These are phyloP conservation scores for Peromyscus leucopus DNA, from an alignment of 2,113 vertebrate species.

Conservation along the genomic window DNA sequence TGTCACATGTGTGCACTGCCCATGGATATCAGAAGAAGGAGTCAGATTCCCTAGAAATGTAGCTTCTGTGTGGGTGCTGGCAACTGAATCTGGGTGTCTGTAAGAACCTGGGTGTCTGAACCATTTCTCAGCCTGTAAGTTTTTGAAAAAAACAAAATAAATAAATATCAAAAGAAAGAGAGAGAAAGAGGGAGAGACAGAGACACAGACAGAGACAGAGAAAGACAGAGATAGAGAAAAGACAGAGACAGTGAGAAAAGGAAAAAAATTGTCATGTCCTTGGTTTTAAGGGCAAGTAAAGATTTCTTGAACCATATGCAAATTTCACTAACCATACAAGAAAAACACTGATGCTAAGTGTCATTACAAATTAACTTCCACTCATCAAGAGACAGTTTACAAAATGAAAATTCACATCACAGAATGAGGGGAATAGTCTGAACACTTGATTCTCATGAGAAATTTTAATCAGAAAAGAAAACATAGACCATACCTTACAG, in stretches of 20 bases:
- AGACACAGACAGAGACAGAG: neutral
- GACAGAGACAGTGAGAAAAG: neutral
- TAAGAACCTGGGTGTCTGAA: neutral
- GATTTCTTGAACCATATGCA: neutral
- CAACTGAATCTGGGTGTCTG: neutral
- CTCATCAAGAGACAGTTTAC: neutral
- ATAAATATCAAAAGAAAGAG: neutral
- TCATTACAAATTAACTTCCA: neutral
- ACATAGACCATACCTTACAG: neutral
- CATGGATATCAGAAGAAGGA: neutral
- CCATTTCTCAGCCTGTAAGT: neutral
- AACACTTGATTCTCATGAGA: neutral
- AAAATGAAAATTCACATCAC: conserved; percentile 35
- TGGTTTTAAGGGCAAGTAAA: neutral
- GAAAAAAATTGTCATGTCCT: neutral
- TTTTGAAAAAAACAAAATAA: neutral
- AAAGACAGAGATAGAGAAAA: neutral
- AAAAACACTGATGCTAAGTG: neutral
- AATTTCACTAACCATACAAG: neutral
- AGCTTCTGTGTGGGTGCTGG: neutral
- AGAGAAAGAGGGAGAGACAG: neutral
- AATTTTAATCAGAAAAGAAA: neutral
- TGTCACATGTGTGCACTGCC: neutral
- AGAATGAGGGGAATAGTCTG: neutral
- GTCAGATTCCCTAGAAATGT: neutral